Conservation (phyloP, 2,113 vertebrate genomes). For the Athene noctua region DNA sequence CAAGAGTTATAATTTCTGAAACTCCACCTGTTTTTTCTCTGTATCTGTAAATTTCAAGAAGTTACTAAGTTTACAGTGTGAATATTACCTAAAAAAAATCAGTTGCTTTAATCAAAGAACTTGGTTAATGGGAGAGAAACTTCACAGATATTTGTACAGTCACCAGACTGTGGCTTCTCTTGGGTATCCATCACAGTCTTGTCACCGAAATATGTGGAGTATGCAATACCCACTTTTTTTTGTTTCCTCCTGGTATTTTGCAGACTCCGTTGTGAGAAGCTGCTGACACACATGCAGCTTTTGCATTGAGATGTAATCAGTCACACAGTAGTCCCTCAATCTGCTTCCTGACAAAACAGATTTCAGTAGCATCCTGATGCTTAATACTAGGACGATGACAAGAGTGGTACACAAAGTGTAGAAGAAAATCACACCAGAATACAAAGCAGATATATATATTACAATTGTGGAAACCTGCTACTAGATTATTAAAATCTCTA, state of each 20-base stretch:
- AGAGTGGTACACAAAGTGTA: not conserved
- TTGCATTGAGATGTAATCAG: not conserved
- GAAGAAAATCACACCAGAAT: not conserved
- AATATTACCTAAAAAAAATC: not conserved
- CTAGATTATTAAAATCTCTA: not conserved
- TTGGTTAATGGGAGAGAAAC: not conserved
- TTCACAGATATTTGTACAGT: not conserved
- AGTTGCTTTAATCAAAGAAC: not conserved
- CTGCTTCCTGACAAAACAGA: not conserved
- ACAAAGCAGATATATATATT: not conserved
- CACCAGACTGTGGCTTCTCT: not conserved
- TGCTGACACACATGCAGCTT: not conserved
- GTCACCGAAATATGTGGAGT: not conserved
- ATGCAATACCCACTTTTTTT: not conserved
- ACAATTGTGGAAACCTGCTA: not conserved
- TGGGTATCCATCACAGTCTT: not conserved
- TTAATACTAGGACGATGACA: not conserved
- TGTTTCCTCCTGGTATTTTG: not conserved
- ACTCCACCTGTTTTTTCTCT: not conserved
- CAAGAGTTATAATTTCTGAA: not conserved
- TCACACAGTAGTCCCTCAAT: not conserved
- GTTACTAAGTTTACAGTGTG: not conserved
- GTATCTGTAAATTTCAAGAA: not conserved
- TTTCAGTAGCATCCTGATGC: not conserved
- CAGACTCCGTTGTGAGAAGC: not conserved